phyloP scores from a whole-genome alignment of 2,797 vertebrate genomes.

The Hozukius guyotensis region DNA sequence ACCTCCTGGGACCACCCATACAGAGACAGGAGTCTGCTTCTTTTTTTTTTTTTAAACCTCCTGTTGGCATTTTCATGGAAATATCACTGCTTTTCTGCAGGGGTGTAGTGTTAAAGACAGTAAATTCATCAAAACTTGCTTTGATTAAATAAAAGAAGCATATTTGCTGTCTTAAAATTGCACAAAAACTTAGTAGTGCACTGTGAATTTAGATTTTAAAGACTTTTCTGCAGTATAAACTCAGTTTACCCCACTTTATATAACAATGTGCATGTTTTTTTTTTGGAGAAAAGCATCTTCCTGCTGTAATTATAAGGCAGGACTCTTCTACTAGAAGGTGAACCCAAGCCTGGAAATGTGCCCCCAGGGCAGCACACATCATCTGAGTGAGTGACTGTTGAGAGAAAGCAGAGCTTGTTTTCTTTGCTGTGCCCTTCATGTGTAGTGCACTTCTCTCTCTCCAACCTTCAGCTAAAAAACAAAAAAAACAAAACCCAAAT shows the following conservation, averaged over 20 bases:
- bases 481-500: background rate
- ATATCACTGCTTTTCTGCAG: background rate
- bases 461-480: background rate
- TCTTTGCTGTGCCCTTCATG: slow-evolving; percentile 12
- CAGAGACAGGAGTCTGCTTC: slow-evolving; percentile 27
- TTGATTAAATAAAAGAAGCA: background rate
- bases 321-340: background rate
- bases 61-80: slow-evolving; percentile 22
- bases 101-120: background rate
- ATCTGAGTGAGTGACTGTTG: slow-evolving; percentile 36
- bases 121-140: too few species aligned
- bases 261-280: background rate
- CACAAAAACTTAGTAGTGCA: too few species aligned
- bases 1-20: slow-evolving; percentile 82
- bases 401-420: slow-evolving; percentile 45
- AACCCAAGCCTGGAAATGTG: slow-evolving; percentile 15
- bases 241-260: background rate
- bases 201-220: background rate
- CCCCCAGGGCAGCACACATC: slow-evolving; percentile 39
- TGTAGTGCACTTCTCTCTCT: background rate
- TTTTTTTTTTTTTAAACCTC: slow-evolving; percentile 11
- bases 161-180: background rate
- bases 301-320: background rate
- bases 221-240: background rate
- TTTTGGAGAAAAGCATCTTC: background rate